Conservation (phyloP, 2,113 vertebrate genomes). For the Nothobranchius kuhntae region DNA sequence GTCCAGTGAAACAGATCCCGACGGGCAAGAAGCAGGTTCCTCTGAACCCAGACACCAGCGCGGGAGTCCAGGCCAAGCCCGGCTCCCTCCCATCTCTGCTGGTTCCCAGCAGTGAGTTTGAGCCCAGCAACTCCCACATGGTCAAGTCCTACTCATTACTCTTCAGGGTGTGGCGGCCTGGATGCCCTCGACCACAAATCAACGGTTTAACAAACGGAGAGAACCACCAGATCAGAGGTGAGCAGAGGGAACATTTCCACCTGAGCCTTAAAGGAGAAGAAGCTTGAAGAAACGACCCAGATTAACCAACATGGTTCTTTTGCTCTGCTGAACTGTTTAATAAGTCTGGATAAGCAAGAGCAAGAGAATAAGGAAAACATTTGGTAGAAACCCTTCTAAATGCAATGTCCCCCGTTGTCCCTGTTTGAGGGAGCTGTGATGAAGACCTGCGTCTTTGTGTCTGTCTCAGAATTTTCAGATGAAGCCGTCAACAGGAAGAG, state of each 20-base stretch:
- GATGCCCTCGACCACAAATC: slow-evolving; percentile 66
- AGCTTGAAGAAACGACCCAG: too few relatives aligned
- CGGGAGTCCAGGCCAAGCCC: slow-evolving; percentile 85
- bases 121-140: slow-evolving; percentile 98
- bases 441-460: slow-evolving; percentile 6
- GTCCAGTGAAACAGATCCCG: slow-evolving; percentile 96
- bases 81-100: slow-evolving; percentile 89
- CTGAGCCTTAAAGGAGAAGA: too few relatives aligned
- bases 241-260: slow-evolving; percentile 9
- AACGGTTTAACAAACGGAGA: slow-evolving; percentile 90
- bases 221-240: slow-evolving; percentile 91
- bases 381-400: too few relatives aligned
- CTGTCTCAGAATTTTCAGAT: slow-evolving; percentile 86
- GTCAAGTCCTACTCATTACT: slow-evolving; percentile 97
- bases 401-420: too few relatives aligned
- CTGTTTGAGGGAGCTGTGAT: neutral
- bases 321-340: too few relatives aligned
- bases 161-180: slow-evolving; percentile 85
- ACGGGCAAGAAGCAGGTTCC: slow-evolving; percentile 99
- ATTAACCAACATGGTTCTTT: too few relatives aligned
- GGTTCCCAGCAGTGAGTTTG: slow-evolving; percentile 96
- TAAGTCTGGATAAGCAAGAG: too few relatives aligned
- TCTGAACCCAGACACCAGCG: slow-evolving; percentile 88
- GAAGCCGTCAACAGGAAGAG: slow-evolving; percentile 86
- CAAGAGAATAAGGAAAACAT: too few relatives aligned